These are phyloP conservation scores for Lineus longissimus DNA, from an alignment of 1,140 invertebrate species.

Conservation along the genomic window DNA sequence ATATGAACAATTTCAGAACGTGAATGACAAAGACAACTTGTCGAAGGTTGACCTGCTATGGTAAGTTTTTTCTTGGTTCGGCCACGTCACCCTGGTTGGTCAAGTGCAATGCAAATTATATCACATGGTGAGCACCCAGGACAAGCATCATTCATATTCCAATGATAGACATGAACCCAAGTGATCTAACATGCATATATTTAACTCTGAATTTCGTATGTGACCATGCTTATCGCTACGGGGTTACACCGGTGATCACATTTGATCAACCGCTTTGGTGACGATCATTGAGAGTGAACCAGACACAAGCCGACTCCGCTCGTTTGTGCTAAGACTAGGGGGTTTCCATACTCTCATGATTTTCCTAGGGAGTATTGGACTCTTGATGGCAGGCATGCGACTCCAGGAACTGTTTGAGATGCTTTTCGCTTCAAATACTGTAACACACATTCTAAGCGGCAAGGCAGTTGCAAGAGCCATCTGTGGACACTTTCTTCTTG, in stretches of 20 bases:
- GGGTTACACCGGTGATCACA: slow-evolving; percentile 4
- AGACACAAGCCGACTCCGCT: not conserved
- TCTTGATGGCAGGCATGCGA: slow-evolving; percentile 23
- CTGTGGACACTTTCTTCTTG: slow-evolving; percentile 20
- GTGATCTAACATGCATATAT: no score
- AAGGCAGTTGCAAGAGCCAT: slow-evolving; percentile 20
- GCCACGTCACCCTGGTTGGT: slow-evolving; percentile 3
- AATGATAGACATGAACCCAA: no score
- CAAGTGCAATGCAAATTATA: slow-evolving; percentile 19
- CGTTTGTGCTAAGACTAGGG: slow-evolving; percentile 16
- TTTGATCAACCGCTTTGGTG: no score
- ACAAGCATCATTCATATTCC: no score
- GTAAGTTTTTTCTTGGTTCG: slow-evolving; percentile 10
- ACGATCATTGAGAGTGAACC: slow-evolving; percentile 11
- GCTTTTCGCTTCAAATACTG: slow-evolving; percentile 20
- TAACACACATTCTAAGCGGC: slow-evolving; percentile 21
- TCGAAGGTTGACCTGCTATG: slow-evolving; percentile 14
- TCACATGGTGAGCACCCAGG: slow-evolving; percentile 21
- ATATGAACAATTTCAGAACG: not conserved
- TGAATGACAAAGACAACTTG: not conserved
- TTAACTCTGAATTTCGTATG: no score
- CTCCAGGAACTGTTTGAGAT: slow-evolving; percentile 17
- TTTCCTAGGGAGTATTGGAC: slow-evolving; percentile 19
- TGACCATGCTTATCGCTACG: no score
- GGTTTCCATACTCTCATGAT: slow-evolving; percentile 24